Evolutionary conservation across 2,888 invertebrate species (phyloP), one percentile per base, ranked within the genome.

Genomic region (Troilus luridus): DNA sequence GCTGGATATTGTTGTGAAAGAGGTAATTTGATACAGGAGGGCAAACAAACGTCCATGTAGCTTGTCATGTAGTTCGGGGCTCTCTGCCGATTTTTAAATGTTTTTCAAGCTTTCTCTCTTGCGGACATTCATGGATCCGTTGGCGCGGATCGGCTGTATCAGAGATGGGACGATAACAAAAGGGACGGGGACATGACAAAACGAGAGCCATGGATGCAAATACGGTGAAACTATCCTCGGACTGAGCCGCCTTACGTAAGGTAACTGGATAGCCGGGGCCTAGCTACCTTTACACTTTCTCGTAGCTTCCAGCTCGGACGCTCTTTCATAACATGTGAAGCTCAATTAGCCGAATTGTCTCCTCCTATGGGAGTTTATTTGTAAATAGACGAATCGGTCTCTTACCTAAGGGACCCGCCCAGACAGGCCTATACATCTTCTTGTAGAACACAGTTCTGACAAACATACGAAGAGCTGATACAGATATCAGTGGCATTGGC

Each of bases 221-320:
- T 85, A 85, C 85, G 85, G 85, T 85, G 85, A 85, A 85, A 85
- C 85, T 85, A 58, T 85, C 14, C 10, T n/a, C 85, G 56, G 41
- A 27, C 54, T 54, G 54, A 56, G n/a, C 56, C 21, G 56, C 17
- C 56, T 85, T 85, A 58, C 85, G 56, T 85, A 85, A 85, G 85
- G 85, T 85, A 85, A 85, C 85, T 58, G 85, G 85, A 85, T 58
- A 54, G n/a, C 56, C 21, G 56, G 7, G 12, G 81, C 41, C 81
- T 85, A 77, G 72, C 72, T 77, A 77, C 27, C 64, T 27, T 90
- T 90, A 90, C 90, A 59, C 90, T 90, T 90, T 90, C 90, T 72
- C 90, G 58, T 67, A 77, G 77, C 90, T 77, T 90, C 90, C 62
- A 64, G 5, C 90, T 90, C 58, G 27, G n/a, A 24, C 72, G 58